Evolutionary conservation across 2,113 vertebrate genomes (phyloP), one percentile per base, ranked within the genome.

Genomic region (Lagopus leucura): DNA sequence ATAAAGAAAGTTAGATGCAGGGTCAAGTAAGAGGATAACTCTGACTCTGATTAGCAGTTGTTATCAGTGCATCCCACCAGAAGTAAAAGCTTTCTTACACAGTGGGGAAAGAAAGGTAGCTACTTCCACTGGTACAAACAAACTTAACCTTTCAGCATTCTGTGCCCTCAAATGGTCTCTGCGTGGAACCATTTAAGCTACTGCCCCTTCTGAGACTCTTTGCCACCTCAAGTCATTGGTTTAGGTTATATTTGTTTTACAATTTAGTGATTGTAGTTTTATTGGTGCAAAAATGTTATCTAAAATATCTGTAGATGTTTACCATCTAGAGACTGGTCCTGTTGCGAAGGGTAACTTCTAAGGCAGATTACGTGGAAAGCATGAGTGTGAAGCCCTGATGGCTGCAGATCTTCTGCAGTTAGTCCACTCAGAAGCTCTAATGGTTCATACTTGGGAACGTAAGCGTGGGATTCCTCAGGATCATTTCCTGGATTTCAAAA

Each of bases 1-100:
- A 30, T 54, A 54, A 28, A 87, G 66, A 45, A 95, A 76, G 30
- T 84, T 92, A 69, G 40, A 66, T 54, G 75, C 38, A 85, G 88
- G 30, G 3, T 25, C 25, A 50, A 50, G 24, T 25, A 50, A 50
- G 52, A 54, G 52, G 52, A 28, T 61, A 65, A 74, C 70, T 75
- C 66, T 89, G 63, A n/a, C 36, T 63, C 28, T 28, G 58, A 78
- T 85, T 34, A 82, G 28, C n/a, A 79, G 40, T 58, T 79, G 30
- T 63, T 79, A 69, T 40, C 57, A 55, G 18, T 43, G n/a, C 24
- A 57, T 48, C 65, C 32, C 20, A 4, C 61, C 57, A 64, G 40
- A 78, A 72, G n/a, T 25, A 19, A 77, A 74, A 88, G 55, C 13
- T 66, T 83, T 40, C 27, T 86, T 86, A 70, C 6, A 18, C 16